phyloP scores from a whole-genome alignment of 1,140 invertebrate genomes.

The Drosophila pectinifera region DNA sequence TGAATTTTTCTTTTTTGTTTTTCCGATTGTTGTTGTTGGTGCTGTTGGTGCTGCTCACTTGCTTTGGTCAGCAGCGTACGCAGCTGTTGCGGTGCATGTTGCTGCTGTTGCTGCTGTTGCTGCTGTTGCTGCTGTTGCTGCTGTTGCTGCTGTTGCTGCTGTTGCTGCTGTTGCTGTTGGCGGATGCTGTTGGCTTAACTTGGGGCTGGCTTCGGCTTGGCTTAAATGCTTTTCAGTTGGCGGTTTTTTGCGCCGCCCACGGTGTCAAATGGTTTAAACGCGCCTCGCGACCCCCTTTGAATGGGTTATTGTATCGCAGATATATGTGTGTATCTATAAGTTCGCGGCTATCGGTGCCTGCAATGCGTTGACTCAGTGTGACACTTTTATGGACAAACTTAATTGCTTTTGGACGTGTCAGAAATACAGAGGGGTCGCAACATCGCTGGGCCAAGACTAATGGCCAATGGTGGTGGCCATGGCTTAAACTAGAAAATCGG shows the following conservation, averaged over 20 bases:
- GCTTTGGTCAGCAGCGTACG: slow-evolving; percentile 58
- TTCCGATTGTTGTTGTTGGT: slow-evolving; percentile 31
- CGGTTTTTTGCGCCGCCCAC: slow-evolving; percentile 29
- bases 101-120: slow-evolving; percentile 37
- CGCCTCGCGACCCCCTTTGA: slow-evolving; percentile 46
- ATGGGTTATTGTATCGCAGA: slow-evolving; percentile 49
- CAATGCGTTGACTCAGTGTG: slow-evolving; percentile 63
- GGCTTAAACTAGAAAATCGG: slow-evolving; percentile 29
- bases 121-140: slow-evolving; percentile 32
- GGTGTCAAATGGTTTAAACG: slow-evolving; percentile 80
- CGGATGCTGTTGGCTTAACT: slow-evolving; percentile 66
- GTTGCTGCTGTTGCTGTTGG: slow-evolving; percentile 46
- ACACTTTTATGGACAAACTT: slow-evolving; percentile 76
- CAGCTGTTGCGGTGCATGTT: slow-evolving; percentile 61
- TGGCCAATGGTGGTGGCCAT: slow-evolving; percentile 11
- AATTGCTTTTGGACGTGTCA: slow-evolving; percentile 73
- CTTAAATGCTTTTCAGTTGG: slow-evolving; percentile 62
- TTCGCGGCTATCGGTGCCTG: slow-evolving; percentile 30
- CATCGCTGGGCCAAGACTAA: slow-evolving; percentile 36
- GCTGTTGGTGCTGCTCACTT: slow-evolving; percentile 37
- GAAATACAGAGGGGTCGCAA: slow-evolving; percentile 31
- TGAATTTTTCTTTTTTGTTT: slow-evolving; percentile 19
- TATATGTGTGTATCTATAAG: slow-evolving; percentile 29
- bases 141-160: slow-evolving; percentile 27
- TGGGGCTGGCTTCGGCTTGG: slow-evolving; percentile 58